These are phyloP conservation scores for Trissoscelio sp. DNA, from an alignment of 2,888 invertebrate species.

Conservation along the genomic window DNA sequence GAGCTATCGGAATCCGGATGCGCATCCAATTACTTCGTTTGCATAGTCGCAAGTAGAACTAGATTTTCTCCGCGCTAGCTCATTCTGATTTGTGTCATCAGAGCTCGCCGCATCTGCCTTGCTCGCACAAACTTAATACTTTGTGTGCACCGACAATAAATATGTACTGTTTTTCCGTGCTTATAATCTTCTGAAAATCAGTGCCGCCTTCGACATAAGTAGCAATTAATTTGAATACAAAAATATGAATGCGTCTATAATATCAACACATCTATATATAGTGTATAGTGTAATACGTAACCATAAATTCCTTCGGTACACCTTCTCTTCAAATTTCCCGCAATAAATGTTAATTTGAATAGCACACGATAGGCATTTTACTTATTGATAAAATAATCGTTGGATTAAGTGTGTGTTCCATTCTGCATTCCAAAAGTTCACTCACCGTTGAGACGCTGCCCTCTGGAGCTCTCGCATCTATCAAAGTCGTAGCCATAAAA, in stretches of 20 bases:
- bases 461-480: constrained; percentile 54
- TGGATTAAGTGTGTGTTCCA: constrained; percentile 28
- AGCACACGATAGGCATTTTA: too few species aligned
- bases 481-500: constrained; percentile 71
- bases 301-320: background rate
- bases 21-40: constrained; percentile 63
- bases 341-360: too few species aligned
- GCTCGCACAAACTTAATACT: constrained; percentile 10
- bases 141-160: background rate
- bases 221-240: too few species aligned
- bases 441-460: constrained; percentile 76
- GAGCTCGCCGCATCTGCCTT: constrained; percentile 1
- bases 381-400: too few species aligned
- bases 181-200: constrained; percentile 20
- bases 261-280: too few species aligned
- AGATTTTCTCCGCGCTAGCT: constrained; percentile 46
- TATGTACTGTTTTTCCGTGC: background rate
- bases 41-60: constrained; percentile 62
- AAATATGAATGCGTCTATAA: too few species aligned
- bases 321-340: too few species aligned
- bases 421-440: constrained; percentile 72
- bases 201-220: background rate
- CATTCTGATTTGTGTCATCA: constrained; percentile 61
- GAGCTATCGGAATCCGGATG: constrained; percentile 65
- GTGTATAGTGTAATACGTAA: too few species aligned